Percentiles rank a stretch among this genome's conserved stretches.
phyloP scores from a whole-genome alignment of 92 coral and sea anemone species.

The Nematostella vectensis region DNA sequence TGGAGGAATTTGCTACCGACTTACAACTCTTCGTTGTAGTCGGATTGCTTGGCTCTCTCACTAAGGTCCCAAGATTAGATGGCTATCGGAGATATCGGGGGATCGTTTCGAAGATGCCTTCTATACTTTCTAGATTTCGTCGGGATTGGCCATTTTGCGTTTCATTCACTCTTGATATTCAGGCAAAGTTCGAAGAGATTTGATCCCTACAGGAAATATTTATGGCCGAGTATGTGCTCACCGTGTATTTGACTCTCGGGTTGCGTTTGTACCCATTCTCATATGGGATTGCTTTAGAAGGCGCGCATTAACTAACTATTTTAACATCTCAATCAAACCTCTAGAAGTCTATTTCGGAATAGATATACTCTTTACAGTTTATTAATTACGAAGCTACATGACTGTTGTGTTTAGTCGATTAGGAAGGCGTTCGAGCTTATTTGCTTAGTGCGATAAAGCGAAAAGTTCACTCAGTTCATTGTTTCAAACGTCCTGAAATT shows the following conservation, averaged over 20 bases:
- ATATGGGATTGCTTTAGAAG: not conserved
- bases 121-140: not conserved
- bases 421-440: not conserved
- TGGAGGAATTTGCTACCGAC: constrained; percentile 1
- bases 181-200: not conserved
- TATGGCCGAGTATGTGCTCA: not conserved
- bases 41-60: not conserved
- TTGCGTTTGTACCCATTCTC: not conserved
- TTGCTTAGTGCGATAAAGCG: constrained; percentile 1
- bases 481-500: constrained; percentile 6
- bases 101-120: not conserved
- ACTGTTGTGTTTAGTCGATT: not conserved
- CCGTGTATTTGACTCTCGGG: not conserved
- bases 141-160: not conserved
- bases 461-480: not conserved
- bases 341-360: too few relatives aligned
- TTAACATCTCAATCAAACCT: too few relatives aligned
- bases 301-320: too few relatives aligned
- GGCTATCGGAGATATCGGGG: constrained; percentile 35
- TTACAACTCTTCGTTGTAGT: not conserved
- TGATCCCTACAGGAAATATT: not conserved
- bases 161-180: not conserved
- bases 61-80: constrained; percentile 41
- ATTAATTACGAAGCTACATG: too few relatives aligned
- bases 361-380: too few relatives aligned